Evolutionary conservation across 1,140 invertebrate species (phyloP).

Genomic region (Drosophila pseudoobscura): DNA sequence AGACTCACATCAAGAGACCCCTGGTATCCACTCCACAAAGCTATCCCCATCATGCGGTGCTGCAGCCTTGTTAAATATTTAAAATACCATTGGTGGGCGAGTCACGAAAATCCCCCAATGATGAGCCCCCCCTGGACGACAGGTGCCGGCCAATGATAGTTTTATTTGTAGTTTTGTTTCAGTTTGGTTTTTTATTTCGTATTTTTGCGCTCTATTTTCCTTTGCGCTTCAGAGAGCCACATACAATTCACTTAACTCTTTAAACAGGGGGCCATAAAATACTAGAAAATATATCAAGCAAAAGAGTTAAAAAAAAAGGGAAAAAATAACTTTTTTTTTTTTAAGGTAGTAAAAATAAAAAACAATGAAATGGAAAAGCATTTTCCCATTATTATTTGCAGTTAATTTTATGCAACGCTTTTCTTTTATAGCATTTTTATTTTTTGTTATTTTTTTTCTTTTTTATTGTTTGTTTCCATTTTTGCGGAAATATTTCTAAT

Average conservation of each 20-base stretch:
- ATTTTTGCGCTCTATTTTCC: constrained; percentile 24
- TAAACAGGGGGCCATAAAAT: constrained; percentile 17
- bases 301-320: constrained; percentile 4
- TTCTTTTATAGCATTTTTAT: no score
- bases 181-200: constrained; percentile 39
- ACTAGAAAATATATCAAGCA: constrained; percentile 43
- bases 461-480: not conserved
- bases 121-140: constrained; percentile 15
- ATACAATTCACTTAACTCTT: constrained; percentile 36
- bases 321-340: not conserved
- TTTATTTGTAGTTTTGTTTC: constrained; percentile 30
- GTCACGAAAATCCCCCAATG: constrained; percentile 24
- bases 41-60: constrained; percentile 3
- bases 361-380: constrained; percentile 5
- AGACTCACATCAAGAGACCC: no score
- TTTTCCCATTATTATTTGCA: constrained; percentile 1
- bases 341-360: not conserved
- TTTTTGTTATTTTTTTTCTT: not conserved
- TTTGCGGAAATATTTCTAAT: constrained; percentile 2
- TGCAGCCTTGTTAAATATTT: constrained; percentile 66
- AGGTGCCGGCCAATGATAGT: constrained; percentile 42
- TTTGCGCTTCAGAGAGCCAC: constrained; percentile 19
- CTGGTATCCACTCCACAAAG: not conserved
- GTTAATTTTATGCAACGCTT: no score
- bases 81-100: constrained; percentile 48